Evolutionary conservation across 2,113 vertebrate genomes (phyloP), one percentile per base, ranked within the genome.

Genomic region (Xiphophorus maculatus): DNA sequence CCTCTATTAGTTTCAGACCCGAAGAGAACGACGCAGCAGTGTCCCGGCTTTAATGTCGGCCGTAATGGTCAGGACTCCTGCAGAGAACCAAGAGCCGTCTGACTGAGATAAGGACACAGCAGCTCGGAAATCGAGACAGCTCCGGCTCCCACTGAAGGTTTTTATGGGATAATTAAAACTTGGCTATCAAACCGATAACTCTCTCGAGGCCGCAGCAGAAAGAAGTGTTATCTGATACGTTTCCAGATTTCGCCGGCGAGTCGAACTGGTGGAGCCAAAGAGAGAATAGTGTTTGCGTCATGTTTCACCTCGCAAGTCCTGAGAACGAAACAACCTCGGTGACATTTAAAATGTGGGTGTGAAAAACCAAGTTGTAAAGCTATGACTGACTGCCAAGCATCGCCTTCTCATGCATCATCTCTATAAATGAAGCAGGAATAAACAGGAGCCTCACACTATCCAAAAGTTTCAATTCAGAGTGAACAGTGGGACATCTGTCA

Each of bases 91-190:
- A 63, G 67, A 73, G 81, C 64, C 51, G 29, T 72, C 64, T 69
- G 32, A 37, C 33, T 79, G 66, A 79, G 77, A 78, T 80, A 72
- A 85, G 60, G 69, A 82, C 85, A 75, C 67, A 63, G 60, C 68
- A 51, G 68, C 42, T 76, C 74, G 63, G 74, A 75, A 85, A 69
- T 61, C 32, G 62, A 88, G 66, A 74, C 78, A 69, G 68, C 75
- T 25, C 17, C 64, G 61, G 66, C 66, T 65, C 65, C 76, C 73
- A 76, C 77, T 37, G 80, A 84, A 76, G 64, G 80, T 62, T 81
- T 86, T 82, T 77, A 83, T 80, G 66, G 11, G 27, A 75, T 86
- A 87, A 90, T 91, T 88, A 89, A 90, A 87, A 83, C 70, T 84
- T 78, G 60, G 77, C 66, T 76, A 81, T 90, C 61, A 83, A 84